Percentiles rank a stretch among this genome's conserved stretches.
Conservation (phyloP, 2,888 invertebrate species). For the Eurytoma adleriae region DNA sequence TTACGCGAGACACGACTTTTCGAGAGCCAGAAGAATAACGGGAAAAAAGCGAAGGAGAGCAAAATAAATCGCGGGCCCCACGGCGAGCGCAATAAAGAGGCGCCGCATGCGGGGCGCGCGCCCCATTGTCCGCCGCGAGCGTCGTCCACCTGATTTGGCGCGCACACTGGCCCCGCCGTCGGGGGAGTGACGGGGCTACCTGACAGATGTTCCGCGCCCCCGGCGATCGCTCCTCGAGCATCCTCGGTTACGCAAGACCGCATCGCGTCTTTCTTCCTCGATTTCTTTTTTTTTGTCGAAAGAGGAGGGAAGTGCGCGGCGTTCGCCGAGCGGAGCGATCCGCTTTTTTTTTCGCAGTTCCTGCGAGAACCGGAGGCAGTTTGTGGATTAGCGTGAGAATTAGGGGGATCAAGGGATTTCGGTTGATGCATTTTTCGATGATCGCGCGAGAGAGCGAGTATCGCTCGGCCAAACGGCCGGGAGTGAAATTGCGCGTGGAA, state of each 20-base stretch:
- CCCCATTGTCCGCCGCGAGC: slow-evolving; percentile 40
- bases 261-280: slow-evolving; percentile 50
- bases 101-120: slow-evolving; percentile 7
- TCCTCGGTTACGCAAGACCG: slow-evolving; percentile 66
- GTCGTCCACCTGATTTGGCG: slow-evolving; percentile 73
- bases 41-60: too few species aligned
- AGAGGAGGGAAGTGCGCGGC: background rate
- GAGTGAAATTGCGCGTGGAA: slow-evolving; percentile 39
- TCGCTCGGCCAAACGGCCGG: slow-evolving; percentile 16
- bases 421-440: slow-evolving; percentile 9
- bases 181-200: slow-evolving; percentile 65
- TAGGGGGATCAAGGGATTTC: slow-evolving; percentile 21
- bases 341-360: slow-evolving; percentile 2
- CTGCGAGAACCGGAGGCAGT: slow-evolving; percentile 7
- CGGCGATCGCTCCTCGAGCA: too few species aligned
- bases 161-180: slow-evolving; percentile 63
- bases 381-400: slow-evolving; percentile 50
- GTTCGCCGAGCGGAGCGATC: background rate
- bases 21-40: background rate
- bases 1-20: slow-evolving; percentile 7
- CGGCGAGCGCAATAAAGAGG: background rate
- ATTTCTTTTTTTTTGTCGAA: slow-evolving; percentile 2
- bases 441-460: background rate
- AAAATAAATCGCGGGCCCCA: slow-evolving; percentile 4
- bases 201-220: slow-evolving; percentile 70